Base-by-base conservation (phyloP, 2,888 invertebrate species). In the Lithodes maja region DNA sequence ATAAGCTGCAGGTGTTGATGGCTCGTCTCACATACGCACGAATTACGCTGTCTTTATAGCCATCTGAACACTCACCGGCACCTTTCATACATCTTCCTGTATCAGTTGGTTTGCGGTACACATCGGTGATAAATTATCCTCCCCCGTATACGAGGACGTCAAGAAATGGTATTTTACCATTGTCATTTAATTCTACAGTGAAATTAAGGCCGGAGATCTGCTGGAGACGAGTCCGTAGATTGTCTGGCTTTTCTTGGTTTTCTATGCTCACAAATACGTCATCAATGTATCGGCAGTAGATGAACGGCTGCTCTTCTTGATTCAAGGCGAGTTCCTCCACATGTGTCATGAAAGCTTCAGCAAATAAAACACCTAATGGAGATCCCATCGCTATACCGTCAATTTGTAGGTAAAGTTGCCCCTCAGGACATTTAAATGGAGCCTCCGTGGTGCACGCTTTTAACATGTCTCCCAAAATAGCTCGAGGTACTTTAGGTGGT, bases 221-320 rank as follows among this genome's bases (percentile, higher is more conserved):
- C 74, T 74, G 74, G 7, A 74, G 74, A n/a, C n/a, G 74, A 12
- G 74, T 74, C 3, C 74, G 74, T 15, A 74, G 74, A 15, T 33
- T 17, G 3, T 33, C n/a, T 12, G 33, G 5, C 12, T 7, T 74
- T 12, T 7, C 0, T 33, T 33, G n/a, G n/a, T 74, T n/a, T 5
- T 74, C 12, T 74, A 33, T n/a, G 74, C 74, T 17, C 5, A 74
- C 33, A 74, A 74, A 74, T 5, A 74, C n/a, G n/a, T 74, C 74
- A 74, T 74, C 33, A 15, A 74, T 74, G n/a, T 74, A 74, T n/a
- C 33, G 5, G 33, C 74, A 33, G 74, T n/a, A 33, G 3, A 74
- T 74, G 3, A 15, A 5, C 12, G 33, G 74, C 3, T 7, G 5
- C 74, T 15, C n/a, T n/a, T 74, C 74, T 74, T 74, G 7, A 12